phyloP scores from a whole-genome alignment of 2,888 invertebrate species.

The Ornithoptera alexandrae region DNA sequence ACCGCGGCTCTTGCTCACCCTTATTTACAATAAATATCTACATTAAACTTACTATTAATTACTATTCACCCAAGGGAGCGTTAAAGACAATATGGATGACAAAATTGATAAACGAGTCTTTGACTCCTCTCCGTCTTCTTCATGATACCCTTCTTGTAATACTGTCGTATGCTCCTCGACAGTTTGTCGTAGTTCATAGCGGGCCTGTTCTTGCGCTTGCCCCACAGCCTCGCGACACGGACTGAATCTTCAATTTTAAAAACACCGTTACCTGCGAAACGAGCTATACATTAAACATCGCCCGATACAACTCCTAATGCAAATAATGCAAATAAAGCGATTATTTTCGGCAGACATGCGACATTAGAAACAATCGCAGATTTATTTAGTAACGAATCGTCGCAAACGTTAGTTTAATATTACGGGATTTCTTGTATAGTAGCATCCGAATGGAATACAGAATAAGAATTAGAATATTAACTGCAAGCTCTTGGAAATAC shows the following conservation, averaged over 20 bases:
- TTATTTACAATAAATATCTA: constrained; percentile 59
- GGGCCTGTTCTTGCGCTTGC: constrained; percentile 97
- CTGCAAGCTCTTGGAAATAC: constrained; percentile 15
- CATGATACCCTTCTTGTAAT: constrained; percentile 99
- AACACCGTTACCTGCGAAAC: constrained; percentile 86
- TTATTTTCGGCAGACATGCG: constrained; percentile 20
- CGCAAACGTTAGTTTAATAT: constrained; percentile 3
- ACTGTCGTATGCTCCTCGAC: constrained; percentile 97
- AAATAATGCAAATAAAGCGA: constrained; percentile 33
- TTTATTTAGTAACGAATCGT: constrained; percentile 3
- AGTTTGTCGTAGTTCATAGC: constrained; percentile 99
- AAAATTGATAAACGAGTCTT: constrained; percentile 99
- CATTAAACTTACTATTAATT: constrained; percentile 53
- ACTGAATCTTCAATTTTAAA: constrained; percentile 99
- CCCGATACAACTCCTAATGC: constrained; percentile 34
- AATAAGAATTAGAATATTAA: constrained; percentile 8
- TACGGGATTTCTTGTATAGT: constrained; percentile 22
- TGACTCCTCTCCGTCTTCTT: constrained; percentile 99
- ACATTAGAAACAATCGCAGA: constrained; percentile 4
- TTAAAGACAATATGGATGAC: constrained; percentile 94
- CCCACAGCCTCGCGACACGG: constrained; percentile 98
- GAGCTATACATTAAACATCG: constrained; percentile 59
- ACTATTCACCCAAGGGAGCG: constrained; percentile 37
- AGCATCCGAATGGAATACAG: constrained; percentile 9
- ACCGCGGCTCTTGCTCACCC: constrained; percentile 66